Evolutionary conservation across 1,140 invertebrate species (phyloP), one percentile per base, ranked within the genome.

Genomic region (Saccostrea glomerata): DNA sequence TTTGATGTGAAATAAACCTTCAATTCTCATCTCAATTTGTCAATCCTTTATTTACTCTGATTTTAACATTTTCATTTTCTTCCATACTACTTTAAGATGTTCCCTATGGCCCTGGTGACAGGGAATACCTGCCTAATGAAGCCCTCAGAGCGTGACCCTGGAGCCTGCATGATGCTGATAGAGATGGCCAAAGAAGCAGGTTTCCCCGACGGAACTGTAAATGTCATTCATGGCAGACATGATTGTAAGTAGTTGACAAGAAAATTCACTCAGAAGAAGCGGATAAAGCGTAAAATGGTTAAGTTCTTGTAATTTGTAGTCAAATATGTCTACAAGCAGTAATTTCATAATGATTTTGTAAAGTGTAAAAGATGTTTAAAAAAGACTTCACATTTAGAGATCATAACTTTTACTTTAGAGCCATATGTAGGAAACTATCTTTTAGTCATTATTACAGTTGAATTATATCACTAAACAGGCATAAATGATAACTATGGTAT

Each of bases 101-200:
- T 99, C 95, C 98, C 98, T 0, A 96, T 99, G 89, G 97, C 98
- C 7, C 95, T 99, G 23, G 98, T 98, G 9, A 98, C 98, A 90
- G 99, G 99, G 83, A 97, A 97, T 92, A 97, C 97, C 0, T 96
- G 96, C 91, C 92, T 97, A 1, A 94, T 97, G 87, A 97, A 97
- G 95, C 99, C 99, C 9, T 99, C 99, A 0, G 99, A 99, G 95
- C 96, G 98, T 94, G 99, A 99, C 93, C 99, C 99, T 47, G 98
- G 99, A 11, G 98, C 99, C 0, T 97, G 97, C 6, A 98, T 99
- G 97, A 96, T 99, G 94, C 96, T 99, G 70, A 97, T 98, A 95
- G 98, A 99, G 91, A 96, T 99, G 92, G 96, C 98, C 58, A 96
- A 95, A 87, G 97, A 99, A 95, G 98, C 98, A 90, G 99, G 98